Base-by-base conservation (phyloP, 2,888 invertebrate genomes). In the Oxycera nigricornis region DNA sequence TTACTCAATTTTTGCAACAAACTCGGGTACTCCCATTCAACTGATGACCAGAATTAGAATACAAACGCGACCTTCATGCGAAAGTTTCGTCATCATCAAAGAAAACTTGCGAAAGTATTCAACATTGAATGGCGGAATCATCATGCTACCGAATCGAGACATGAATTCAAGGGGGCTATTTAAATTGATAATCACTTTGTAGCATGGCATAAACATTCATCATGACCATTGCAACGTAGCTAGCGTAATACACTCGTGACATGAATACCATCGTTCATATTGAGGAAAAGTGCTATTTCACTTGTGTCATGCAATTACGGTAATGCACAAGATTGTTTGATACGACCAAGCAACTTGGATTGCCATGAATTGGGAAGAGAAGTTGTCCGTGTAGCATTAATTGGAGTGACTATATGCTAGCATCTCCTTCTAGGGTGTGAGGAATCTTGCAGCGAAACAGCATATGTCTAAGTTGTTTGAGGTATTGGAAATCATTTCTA, bases 241-340 rank as follows among this genome's bases (percentile, higher is more conserved):
- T 28, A 55, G 2, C 20, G 24, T 30, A 59, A 20, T 4, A 22
- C 30, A 9, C 67, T 67, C 67, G 67, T 67, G 67, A 67, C 67
- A 41, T 67, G 41, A 67, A 67, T 67, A 62, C 39, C 35, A 24
- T 22, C 4, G 41, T 41, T 41, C 39, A 46, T 22, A 41, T 67
- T 41, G 46, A 67, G 67, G 41, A 67, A 67, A 67, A 67, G 67
- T 24, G 67, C 67, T 39, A 46, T 67, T 41, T 41, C 20, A 55
- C 20, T 55, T 22, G 22, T 55, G 52, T 35, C 46, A 17, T 3
- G 46, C 46, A 7, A 14, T 7, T 28, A 17, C 14, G 59, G 28
- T 59, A 59, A 59, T 28, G 24, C 59, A 59, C 26, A 28, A 24
- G 22, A 55, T 55, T 20, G 22, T 46, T 46, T 46, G 11, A 46